Conservation (phyloP, 2,888 invertebrate species). For the Trachelus troglodyta region DNA sequence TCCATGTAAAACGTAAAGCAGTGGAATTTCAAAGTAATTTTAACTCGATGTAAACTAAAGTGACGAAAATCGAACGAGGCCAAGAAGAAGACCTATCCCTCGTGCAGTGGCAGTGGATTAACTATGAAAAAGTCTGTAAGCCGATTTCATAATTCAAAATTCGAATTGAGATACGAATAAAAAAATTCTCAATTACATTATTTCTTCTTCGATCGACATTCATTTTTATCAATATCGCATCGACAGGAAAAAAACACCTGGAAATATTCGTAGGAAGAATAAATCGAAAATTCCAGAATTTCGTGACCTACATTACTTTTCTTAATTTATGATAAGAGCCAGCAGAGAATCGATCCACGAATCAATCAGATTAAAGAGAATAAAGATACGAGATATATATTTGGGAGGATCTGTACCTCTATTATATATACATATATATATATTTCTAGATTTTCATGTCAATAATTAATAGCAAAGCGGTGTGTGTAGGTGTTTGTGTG, state of each 20-base stretch:
- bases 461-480: neutral
- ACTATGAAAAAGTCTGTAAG: neutral
- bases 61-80: neutral
- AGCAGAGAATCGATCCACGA: neutral
- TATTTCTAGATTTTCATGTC: neutral
- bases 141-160: neutral
- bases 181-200: neutral
- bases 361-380: neutral
- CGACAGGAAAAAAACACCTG: no score
- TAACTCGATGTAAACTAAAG: neutral
- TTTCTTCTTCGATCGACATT: neutral
- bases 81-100: neutral
- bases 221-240: neutral
- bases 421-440: neutral
- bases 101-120: neutral
- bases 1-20: neutral
- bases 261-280: neutral
- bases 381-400: neutral
- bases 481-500: neutral
- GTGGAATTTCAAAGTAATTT: neutral
- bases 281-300: neutral
- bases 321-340: neutral
- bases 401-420: neutral
- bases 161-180: neutral
- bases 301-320: neutral